phyloP scores from a whole-genome alignment of 2,888 invertebrate species.

The Lacanobia wlatinum region DNA sequence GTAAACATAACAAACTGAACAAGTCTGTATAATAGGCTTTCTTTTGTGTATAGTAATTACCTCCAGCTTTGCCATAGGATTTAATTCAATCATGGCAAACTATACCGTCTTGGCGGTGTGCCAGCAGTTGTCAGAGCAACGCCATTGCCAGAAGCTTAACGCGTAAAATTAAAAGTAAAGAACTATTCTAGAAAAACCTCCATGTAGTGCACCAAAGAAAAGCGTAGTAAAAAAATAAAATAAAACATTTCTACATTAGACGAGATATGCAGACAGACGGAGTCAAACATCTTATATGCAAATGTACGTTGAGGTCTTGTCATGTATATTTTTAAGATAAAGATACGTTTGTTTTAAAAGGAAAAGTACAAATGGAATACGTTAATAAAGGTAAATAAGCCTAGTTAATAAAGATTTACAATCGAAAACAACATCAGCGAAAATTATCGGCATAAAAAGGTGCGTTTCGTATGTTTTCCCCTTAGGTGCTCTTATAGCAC shows the following conservation, averaged over 20 bases:
- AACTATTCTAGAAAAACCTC: constrained; percentile 10
- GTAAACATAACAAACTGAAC: background rate
- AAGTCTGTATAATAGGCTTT: background rate
- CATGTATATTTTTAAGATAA: constrained; percentile 8
- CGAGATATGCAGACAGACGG: constrained; percentile 11
- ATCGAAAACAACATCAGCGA: constrained; percentile 42
- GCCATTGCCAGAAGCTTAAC: constrained; percentile 11
- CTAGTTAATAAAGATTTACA: constrained; percentile 27
- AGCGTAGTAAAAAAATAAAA: background rate
- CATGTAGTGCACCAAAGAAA: constrained; percentile 6
- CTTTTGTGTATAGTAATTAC: background rate
- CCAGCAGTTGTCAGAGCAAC: constrained; percentile 31
- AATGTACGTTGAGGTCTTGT: constrained; percentile 13
- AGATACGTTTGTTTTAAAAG: constrained; percentile 16
- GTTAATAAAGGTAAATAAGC: constrained; percentile 3
- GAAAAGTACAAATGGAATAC: background rate
- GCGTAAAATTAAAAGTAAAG: constrained; percentile 36
- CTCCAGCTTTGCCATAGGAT: constrained; percentile 8
- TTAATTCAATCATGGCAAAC: constrained; percentile 33
- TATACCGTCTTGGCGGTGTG: constrained; percentile 35
- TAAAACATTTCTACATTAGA: constrained; percentile 24
- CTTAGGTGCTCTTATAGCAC: constrained; percentile 37
- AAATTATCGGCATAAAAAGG: constrained; percentile 44
- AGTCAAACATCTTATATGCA: constrained; percentile 29
- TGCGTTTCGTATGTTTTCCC: constrained; percentile 38